Evolutionary conservation across 92 coral and sea anemone species (phyloP).

Genomic region (Phenganax subtilis): DNA sequence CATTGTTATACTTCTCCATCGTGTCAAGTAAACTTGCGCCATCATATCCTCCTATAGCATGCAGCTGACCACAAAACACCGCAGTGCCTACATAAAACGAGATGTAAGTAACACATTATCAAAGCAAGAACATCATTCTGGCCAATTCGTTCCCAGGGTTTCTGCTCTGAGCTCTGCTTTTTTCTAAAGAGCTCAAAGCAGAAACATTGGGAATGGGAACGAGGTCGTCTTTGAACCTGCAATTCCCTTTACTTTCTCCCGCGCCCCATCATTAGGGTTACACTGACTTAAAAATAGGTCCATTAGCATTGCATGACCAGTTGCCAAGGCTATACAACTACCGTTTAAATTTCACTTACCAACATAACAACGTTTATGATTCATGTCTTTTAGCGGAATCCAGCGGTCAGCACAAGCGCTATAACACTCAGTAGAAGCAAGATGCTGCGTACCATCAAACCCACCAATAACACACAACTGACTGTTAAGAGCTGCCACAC

Average conservation of each 20-base stretch:
- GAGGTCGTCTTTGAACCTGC: no score
- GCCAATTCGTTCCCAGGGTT: neutral
- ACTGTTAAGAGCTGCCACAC: slow-evolving; percentile 80
- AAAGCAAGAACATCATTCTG: neutral
- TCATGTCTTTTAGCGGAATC: slow-evolving; percentile 70
- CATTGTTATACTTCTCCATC: slow-evolving; percentile 67
- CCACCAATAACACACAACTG: slow-evolving; percentile 93
- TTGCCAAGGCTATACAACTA: no score
- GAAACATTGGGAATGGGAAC: no score
- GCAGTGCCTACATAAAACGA: slow-evolving; percentile 43
- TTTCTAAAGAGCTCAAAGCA: no score
- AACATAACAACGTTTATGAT: slow-evolving; percentile 83
- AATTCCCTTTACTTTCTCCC: no score
- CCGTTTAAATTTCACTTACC: slow-evolving; percentile 37
- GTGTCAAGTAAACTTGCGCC: slow-evolving; percentile 72
- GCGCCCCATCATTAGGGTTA: no score
- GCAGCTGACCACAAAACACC: slow-evolving; percentile 72
- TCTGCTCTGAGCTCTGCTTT: neutral
- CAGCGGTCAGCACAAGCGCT: slow-evolving; percentile 92
- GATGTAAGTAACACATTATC: neutral
- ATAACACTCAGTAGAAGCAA: slow-evolving; percentile 86
- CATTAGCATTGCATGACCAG: no score
- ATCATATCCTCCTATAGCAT: slow-evolving; percentile 93
- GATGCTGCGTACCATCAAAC: slow-evolving; percentile 87
- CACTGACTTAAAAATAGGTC: no score